Base-by-base conservation (phyloP, 2,797 vertebrate genomes). In the Gephyroberyx darwinii region DNA sequence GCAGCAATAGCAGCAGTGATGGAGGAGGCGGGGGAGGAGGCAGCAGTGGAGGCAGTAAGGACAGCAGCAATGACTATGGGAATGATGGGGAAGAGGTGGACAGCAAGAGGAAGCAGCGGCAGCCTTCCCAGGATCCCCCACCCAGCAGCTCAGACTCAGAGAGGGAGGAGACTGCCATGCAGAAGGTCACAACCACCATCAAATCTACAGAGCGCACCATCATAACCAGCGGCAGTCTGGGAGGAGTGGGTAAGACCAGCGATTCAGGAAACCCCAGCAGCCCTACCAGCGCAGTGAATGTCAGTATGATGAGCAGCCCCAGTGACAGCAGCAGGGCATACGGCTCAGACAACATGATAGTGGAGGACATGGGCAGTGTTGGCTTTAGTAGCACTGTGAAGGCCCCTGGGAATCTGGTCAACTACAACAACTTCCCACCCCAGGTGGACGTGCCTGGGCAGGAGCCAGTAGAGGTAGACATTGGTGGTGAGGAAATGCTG, bases 401-500 rank as follows among this genome's bases (percentile, higher is more conserved):
- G 90, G 84, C 81, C 75, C 89, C 94, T 69, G 54, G 93, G 9
- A 94, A 94, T 82, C 84, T 94, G 53, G 60, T 94, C 0, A 96
- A 95, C 84, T 94, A 94, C 68, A 94, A 96, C 1, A 94, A 95
- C 86, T 93, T 95, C 72, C 95, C 96, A 0, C 93, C 91, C 0
- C 95, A 94, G 81, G 94, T 91, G 16, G 93, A 93, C 9, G 62
- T 90, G 37, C 94, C 95, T 0, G 82, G 91, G 1, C 92, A 84
- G 70, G 78, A 73, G 0, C 84, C 73, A 0, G 91, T 85, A 0
- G 19, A 82, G 10, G 91, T 90, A 8, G 91, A 88, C 59, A 81
- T 76, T 14, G 84, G 82, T 5, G 84, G 83, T 0, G 95, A 95
- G 58, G 93, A 92, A 5, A 64, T 87, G 0, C 84, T 94, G 73